Percentiles rank a stretch among this genome's conserved stretches.
Evolutionary conservation across 2,797 vertebrate species (phyloP).

Genomic region (Apogon talboti): DNA sequence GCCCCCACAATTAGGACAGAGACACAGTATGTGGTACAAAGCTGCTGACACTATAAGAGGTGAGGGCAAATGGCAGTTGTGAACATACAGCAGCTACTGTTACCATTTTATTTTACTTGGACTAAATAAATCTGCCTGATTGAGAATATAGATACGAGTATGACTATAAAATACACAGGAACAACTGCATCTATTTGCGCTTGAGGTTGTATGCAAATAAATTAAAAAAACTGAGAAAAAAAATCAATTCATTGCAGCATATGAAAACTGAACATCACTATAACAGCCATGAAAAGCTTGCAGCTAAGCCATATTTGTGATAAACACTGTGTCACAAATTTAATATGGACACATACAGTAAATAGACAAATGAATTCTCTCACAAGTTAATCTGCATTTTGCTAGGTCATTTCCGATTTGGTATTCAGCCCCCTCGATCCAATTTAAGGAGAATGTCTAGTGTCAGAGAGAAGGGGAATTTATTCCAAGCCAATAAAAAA

Average conservation of each 20-base stretch:
- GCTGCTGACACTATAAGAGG: slow-evolving; percentile 30
- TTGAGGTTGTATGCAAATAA: slow-evolving; percentile 33
- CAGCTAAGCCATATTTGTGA: slow-evolving; percentile 61
- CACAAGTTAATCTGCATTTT: slow-evolving; percentile 70
- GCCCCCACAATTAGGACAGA: slow-evolving; percentile 58
- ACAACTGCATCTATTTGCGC: slow-evolving; percentile 21
- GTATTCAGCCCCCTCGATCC: slow-evolving; percentile 71
- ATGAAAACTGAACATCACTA: slow-evolving; percentile 47
- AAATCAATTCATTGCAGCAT: slow-evolving; percentile 57
- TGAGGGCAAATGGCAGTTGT: slow-evolving; percentile 18
- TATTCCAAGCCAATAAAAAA: slow-evolving; percentile 76
- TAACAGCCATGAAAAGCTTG: slow-evolving; percentile 39
- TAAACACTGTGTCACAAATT: slow-evolving; percentile 57
- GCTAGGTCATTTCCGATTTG: slow-evolving; percentile 68
- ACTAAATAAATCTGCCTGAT: background rate
- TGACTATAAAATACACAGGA: background rate
- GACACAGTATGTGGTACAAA: slow-evolving; percentile 45
- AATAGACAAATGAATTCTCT: slow-evolving; percentile 68
- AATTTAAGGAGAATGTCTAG: slow-evolving; percentile 74
- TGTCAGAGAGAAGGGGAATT: slow-evolving; percentile 69
- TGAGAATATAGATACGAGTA: background rate
- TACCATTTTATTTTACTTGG: slow-evolving; percentile 5
- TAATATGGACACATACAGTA: slow-evolving; percentile 63
- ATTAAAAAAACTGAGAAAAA: slow-evolving; percentile 32
- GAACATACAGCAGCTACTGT: slow-evolving; percentile 9